Evolutionary conservation across 2,888 invertebrate species (phyloP).

Genomic region (Apamea epomidion): DNA sequence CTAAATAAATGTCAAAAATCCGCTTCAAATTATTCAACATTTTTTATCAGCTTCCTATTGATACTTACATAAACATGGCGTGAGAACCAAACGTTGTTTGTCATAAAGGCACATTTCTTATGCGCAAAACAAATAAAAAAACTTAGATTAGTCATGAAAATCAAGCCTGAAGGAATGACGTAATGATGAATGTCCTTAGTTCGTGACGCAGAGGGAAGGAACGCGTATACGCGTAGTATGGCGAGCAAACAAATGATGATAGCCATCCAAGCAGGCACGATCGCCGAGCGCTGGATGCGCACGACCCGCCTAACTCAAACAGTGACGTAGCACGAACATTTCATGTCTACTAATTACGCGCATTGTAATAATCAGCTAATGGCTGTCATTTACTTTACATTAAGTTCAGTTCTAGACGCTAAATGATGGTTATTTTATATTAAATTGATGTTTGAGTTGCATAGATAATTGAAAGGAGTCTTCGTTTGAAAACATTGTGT

Average conservation of each 20-base stretch:
- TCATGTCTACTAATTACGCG: constrained; percentile 56
- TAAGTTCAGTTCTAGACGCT: constrained; percentile 9
- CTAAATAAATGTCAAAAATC: constrained; percentile 22
- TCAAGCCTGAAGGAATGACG: constrained; percentile 65
- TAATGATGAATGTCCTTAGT: constrained; percentile 60
- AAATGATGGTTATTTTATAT: constrained; percentile 16
- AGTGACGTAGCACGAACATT: constrained; percentile 53
- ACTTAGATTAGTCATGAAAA: constrained; percentile 48
- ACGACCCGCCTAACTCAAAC: constrained; percentile 42
- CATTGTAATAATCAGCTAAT: constrained; percentile 48
- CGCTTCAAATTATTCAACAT: constrained; percentile 37
- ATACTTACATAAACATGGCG: constrained; percentile 47
- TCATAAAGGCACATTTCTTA: constrained; percentile 28
- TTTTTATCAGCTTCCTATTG: constrained; percentile 46
- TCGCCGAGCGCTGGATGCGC: constrained; percentile 34
- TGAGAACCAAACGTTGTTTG: constrained; percentile 54
- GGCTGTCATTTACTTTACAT: constrained; percentile 35
- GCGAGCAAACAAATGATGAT: constrained; percentile 59
- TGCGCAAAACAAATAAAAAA: constrained; percentile 21
- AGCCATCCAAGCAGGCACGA: constrained; percentile 55
- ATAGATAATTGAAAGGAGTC: constrained; percentile 11
- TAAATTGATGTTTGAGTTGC: constrained; percentile 14
- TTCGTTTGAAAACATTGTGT: constrained; percentile 24
- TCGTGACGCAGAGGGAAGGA: constrained; percentile 78
- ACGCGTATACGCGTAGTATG: constrained; percentile 20